Conservation (phyloP, 1,140 invertebrate species). For the Maniola jurtina region DNA sequence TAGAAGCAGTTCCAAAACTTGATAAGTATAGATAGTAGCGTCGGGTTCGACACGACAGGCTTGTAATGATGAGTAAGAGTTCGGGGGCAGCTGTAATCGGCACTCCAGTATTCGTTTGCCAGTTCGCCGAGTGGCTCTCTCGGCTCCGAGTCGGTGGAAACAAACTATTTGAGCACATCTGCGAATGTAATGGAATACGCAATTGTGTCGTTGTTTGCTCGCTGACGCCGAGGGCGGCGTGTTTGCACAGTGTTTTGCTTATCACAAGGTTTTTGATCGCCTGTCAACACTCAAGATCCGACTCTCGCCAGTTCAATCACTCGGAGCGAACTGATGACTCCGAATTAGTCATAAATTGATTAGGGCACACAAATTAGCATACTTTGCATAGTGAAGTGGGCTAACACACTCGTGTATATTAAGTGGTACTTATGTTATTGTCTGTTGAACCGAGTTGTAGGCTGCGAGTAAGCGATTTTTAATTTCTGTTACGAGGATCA, state of each 20-base stretch:
- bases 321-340: constrained; percentile 21
- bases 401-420: not conserved
- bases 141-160: constrained; percentile 20
- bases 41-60: too few relatives aligned
- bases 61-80: constrained; percentile 7
- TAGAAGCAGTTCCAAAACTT: too few relatives aligned
- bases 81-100: constrained; percentile 27
- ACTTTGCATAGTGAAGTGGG: not conserved
- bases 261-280: constrained; percentile 33
- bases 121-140: constrained; percentile 25
- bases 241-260: constrained; percentile 39
- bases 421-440: not conserved
- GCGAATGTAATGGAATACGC: constrained; percentile 32
- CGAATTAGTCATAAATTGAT: constrained; percentile 21
- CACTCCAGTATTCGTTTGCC: constrained; percentile 27
- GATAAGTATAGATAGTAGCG: too few relatives aligned
- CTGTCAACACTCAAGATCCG: constrained; percentile 22
- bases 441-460: not conserved
- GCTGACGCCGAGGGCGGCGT: constrained; percentile 23
- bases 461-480: not conserved
- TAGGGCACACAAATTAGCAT: constrained; percentile 23
- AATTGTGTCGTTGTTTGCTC: constrained; percentile 30
- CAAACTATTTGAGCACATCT: constrained; percentile 33
- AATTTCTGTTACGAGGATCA: not conserved
- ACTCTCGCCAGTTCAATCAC: constrained; percentile 5